These are phyloP conservation scores for Limenitis camilla DNA, from an alignment of 2,888 invertebrate genomes.

Conservation along the genomic window DNA sequence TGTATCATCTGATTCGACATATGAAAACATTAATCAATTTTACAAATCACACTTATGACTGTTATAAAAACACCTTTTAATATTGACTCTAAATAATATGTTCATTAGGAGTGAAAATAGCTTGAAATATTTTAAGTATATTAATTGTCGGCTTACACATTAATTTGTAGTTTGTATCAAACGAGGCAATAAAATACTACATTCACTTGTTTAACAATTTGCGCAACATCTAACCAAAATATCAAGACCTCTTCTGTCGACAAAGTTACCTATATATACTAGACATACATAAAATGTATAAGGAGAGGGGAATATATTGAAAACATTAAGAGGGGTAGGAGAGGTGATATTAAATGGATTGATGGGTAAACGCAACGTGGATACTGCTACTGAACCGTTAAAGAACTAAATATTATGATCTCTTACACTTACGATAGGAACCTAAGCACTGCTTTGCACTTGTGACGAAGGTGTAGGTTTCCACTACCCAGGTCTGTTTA, in stretches of 20 bases:
- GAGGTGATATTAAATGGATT: too few species aligned
- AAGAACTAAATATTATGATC: too few species aligned
- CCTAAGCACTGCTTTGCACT: too few species aligned
- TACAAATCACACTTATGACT: neutral
- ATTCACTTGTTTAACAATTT: constrained; percentile 27
- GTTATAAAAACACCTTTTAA: neutral
- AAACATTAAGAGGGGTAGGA: too few species aligned
- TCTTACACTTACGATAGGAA: too few species aligned
- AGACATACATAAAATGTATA: neutral
- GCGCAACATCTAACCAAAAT: constrained; percentile 22
- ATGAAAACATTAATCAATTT: neutral
- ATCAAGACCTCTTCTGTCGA: neutral
- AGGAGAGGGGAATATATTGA: too few species aligned
- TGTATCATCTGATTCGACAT: constrained; percentile 5
- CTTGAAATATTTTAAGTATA: neutral
- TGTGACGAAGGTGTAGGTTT: too few species aligned
- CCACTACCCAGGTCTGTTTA: too few species aligned
- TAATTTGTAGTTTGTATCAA: constrained; percentile 27
- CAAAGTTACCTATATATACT: neutral
- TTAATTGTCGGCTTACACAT: constrained; percentile 13
- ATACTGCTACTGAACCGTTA: too few species aligned
- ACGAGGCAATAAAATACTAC: constrained; percentile 26
- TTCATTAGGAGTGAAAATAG: neutral
- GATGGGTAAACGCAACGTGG: too few species aligned
- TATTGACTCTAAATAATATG: neutral